Evolutionary conservation across 1,140 invertebrate species (phyloP), one percentile per base, ranked within the genome.

Genomic region (Dreissena polymorpha): DNA sequence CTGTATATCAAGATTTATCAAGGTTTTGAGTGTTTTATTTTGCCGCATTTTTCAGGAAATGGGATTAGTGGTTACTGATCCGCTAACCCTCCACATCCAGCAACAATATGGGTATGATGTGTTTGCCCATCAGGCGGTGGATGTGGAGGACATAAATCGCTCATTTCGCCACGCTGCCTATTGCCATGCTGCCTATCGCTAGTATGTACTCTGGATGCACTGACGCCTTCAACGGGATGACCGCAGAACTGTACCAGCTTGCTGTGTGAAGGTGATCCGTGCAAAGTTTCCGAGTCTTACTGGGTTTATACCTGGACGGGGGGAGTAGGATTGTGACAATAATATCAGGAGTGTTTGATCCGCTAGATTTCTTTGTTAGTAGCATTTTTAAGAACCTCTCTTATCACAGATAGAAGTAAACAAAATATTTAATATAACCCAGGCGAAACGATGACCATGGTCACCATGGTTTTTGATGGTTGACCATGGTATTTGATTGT

Each of bases 161-260:
- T 13, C 49, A 14, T 53, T 72, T 10, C 23, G 70, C 0, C 70
- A 72, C n/a, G n/a, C n/a, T n/a, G n/a, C n/a, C n/a, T n/a, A n/a
- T n/a, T n/a, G n/a, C n/a, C n/a, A n/a, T 72, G 70, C 70, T 6
- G 70, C 70, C 0, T 72, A 72, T 51, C 49, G 70, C 16, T 23
- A 72, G 50, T 72, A 72, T 53, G 29, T 72, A 51, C 53, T 72
- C 5, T 72, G 70, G 70, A 51, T 72, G 10, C 25, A 29, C 50
- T 21, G 67, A 12, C n/a, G 18, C 12, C 13, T 71, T 29, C 50
- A 49, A 49, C 2, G 18, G 23, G 21, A 27, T 71, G 29, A 71
- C 50, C 10, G 50, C 29, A 14, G 69, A 51, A 27, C 39, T 50
- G 49, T 71, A 25, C 27, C 29, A 27, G 5, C 53, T 12, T 55